Evolutionary conservation across 2,113 vertebrate genomes (phyloP), one percentile per base, ranked within the genome.

Genomic region (Sigmodon hispidus): DNA sequence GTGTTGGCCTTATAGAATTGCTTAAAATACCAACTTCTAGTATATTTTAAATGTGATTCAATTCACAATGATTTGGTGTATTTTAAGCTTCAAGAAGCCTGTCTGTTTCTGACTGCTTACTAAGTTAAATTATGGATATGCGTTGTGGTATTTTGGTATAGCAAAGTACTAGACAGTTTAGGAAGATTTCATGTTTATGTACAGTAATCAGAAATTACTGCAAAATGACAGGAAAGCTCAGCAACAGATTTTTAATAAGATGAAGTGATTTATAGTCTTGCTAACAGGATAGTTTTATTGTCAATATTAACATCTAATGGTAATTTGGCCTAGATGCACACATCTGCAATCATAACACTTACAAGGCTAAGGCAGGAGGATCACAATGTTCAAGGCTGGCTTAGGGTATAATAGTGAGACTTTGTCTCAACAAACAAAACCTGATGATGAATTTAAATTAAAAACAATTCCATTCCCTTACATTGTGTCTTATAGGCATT

Each of bases 401-500:
- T 26, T 69, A 55, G 24, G 36, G 15, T 52, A 50, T 24, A 17
- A n/a, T 10, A n/a, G 45, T 15, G 11, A 72, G 50, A 70, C 21
- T 9, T 36, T 87, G 45, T n/a, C 85, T 70, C 34, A 52, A 29
- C 40, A 55, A 72, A 17, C 7, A 96, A 96, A 85, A 45, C 16
- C 15, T 70, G 45, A 40, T 73, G 5, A 67, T 89, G 75, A 89
- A 90, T 94, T 90, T 86, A 87, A 96, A 75, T 94, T 45, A 85
- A 15, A 79, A 45, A n/a, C 87, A 89, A 75, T 75, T 84, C 16
- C 31, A 45, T 93, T 94, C 31, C 55, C 43, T n/a, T 81, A 77
- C 67, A 63, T 84, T 85, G 36, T 97, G 15, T 97, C 81, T 85
- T 94, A 55, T 89, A 99, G 99, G 99, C 96, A 91, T 99, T 97